These are phyloP conservation scores for Pararge aegeria DNA, from an alignment of 1,140 invertebrate species.

Conservation along the genomic window DNA sequence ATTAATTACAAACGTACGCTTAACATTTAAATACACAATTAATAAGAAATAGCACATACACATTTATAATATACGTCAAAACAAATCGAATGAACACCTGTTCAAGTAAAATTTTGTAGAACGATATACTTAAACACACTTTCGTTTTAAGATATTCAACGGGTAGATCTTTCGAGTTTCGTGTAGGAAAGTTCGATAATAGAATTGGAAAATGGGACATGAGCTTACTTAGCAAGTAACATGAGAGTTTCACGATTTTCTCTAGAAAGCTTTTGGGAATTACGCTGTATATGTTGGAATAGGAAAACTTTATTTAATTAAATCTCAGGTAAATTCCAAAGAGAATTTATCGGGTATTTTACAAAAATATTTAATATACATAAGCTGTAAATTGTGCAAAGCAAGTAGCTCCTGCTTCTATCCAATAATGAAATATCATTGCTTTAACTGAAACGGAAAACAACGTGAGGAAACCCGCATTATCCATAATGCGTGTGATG, in stretches of 20 bases:
- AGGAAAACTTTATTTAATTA: neutral
- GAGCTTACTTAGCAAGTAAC: neutral
- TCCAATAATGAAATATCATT: no score
- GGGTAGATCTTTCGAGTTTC: constrained; percentile 2
- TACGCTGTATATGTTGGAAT: neutral
- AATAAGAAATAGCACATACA: no score
- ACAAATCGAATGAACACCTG: no score
- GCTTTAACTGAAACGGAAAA: no score
- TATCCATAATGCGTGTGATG: no score
- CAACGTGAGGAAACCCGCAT: no score
- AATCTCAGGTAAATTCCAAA: neutral
- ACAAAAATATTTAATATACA: neutral
- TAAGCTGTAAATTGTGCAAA: no score
- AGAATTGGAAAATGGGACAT: constrained; percentile 12
- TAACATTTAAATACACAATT: no score
- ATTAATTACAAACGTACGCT: no score
- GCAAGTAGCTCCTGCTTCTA: no score
- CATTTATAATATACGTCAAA: no score
- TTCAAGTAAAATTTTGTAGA: no score
- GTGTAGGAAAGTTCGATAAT: constrained; percentile 3
- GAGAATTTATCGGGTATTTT: neutral
- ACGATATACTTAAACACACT: neutral
- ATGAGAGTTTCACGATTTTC: neutral
- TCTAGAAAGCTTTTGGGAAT: neutral
- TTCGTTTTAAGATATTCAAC: neutral